Evolutionary conservation across 1,140 invertebrate genomes (phyloP), one percentile per base, ranked within the genome.

Genomic region (Lerema accius): DNA sequence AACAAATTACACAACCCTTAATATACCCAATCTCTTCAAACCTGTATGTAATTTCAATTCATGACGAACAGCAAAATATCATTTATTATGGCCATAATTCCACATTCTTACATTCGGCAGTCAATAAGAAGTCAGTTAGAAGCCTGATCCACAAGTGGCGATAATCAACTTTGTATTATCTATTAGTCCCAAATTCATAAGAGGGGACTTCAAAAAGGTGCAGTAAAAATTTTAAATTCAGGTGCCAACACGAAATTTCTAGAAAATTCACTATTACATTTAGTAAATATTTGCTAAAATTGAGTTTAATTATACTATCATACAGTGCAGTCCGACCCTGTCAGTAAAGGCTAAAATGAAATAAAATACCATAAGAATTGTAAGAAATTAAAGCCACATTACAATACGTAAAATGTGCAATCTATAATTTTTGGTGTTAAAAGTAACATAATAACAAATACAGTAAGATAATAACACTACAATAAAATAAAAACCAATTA

Each of bases 1-100:
- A 86, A 87, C 76, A 82, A 86, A 82, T 78, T 82, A 83, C 82
- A 90, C 86, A 90, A 88, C 84, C 85, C 80, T 82, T 82, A n/a
- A n/a, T 73, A 80, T 86, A 86, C 80, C 84, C 83, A 87, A 78
- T 72, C 74, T 71, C 74, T 65, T 74, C 66, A 64, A 78, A 81
- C 78, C 73, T 88, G 80, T 80, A 84, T 76, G 63, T 72, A 62
- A 50, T 73, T 75, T 63, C 63, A 76, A 59, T 65, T 66, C 64
- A 59, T 76, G 62, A 76, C 28, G 63, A 68, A 70, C 23, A 78
- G 74, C 77, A 84, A 84, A 82, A 79, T 83, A 83, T 77, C 53
- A 50, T 56, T 65, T 53, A 69, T 63, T 61, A 65, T 67, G 59
- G 60, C 65, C 65, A 40, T 40, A 23, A 3, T 23, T 23, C 19